A percentile compares a stretch with the other conserved stretches of the same genome.
Evolutionary conservation across 2,113 vertebrate genomes (phyloP).

Genomic region (Sminthopsis crassicaudata): DNA sequence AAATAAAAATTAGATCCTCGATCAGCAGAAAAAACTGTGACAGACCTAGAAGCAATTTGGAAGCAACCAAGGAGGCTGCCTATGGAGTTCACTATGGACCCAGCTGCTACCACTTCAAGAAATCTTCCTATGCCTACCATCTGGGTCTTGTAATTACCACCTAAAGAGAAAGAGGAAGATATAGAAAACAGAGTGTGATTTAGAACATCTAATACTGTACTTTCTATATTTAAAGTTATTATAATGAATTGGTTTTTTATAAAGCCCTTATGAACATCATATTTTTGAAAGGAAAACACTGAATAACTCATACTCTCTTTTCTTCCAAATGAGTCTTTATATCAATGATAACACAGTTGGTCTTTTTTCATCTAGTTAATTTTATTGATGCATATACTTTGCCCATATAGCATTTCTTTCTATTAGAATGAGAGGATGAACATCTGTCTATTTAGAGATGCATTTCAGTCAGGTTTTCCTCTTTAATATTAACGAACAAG

Average conservation of each 20-base stretch:
- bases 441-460: background rate
- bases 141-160: constrained; percentile 9
- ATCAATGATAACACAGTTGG: constrained; percentile 11
- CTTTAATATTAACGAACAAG: constrained; percentile 14
- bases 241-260: background rate
- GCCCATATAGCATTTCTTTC: background rate
- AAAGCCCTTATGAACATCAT: background rate
- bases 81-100: constrained; percentile 26
- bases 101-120: constrained; percentile 1
- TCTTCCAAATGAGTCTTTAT: background rate
- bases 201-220: constrained; percentile 12
- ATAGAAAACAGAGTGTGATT: constrained; percentile 14
- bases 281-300: constrained; percentile 27
- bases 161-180: constrained; percentile 38
- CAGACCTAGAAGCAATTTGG: constrained; percentile 44
- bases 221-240: constrained; percentile 45
- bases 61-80: constrained; percentile 15
- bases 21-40: background rate
- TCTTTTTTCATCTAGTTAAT: background rate
- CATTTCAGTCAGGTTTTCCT: constrained; percentile 12
- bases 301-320: constrained; percentile 9
- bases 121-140: background rate
- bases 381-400: background rate
- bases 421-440: background rate
- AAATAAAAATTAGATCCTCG: background rate